Conservation (phyloP, 2,888 invertebrate species). For the Exephanes ischioxanthus region DNA sequence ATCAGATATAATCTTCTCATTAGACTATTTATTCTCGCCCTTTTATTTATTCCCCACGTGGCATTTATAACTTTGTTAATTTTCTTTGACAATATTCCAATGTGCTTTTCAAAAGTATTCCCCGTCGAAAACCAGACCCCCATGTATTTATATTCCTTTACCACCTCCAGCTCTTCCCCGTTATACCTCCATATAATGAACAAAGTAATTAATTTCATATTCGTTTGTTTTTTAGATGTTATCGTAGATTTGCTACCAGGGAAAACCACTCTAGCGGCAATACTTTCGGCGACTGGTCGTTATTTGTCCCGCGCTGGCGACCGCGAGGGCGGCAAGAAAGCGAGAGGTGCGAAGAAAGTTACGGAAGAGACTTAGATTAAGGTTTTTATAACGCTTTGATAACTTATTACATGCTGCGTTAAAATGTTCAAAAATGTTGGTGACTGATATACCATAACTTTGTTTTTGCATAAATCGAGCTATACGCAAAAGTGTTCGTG, state of each 20-base stretch:
- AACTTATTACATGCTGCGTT: too few species aligned
- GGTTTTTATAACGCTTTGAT: too few species aligned
- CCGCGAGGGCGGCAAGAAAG: slow-evolving; percentile 31
- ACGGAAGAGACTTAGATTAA: background rate
- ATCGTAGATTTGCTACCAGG: background rate
- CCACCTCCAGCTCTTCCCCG: background rate
- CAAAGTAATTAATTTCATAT: background rate
- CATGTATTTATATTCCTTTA: background rate
- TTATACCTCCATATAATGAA: background rate
- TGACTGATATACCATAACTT: too few species aligned
- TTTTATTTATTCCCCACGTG: background rate
- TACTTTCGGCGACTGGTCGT: slow-evolving; percentile 18
- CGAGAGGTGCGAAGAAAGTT: background rate
- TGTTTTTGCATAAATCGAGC: too few species aligned
- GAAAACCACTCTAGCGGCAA: background rate
- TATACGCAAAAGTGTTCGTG: too few species aligned
- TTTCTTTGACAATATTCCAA: background rate
- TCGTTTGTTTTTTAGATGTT: slow-evolving; percentile 27
- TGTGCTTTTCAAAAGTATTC: slow-evolving; percentile 7
- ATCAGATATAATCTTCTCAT: background rate
- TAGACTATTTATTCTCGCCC: background rate
- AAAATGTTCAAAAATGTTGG: too few species aligned
- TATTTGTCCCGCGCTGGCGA: slow-evolving; percentile 25
- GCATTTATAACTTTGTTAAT: slow-evolving; percentile 14
- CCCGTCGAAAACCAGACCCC: slow-evolving; percentile 9